Evolutionary conservation across 1,140 invertebrate species (phyloP).

Genomic region (Nasonia longicornis): DNA sequence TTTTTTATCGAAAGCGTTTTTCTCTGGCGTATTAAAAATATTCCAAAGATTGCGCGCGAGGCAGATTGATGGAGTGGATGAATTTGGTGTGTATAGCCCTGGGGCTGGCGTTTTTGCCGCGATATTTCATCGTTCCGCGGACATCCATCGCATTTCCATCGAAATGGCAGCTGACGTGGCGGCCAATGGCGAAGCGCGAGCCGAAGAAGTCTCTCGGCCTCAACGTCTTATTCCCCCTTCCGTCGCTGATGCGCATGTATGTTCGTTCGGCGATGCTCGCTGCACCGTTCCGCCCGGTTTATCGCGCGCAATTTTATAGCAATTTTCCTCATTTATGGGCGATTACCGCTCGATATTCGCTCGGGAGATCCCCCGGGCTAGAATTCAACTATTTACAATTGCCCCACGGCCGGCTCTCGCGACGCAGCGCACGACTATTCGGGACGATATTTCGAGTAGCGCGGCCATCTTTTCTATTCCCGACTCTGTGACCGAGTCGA

Average conservation of each 20-base stretch:
- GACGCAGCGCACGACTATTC: conserved; percentile 23
- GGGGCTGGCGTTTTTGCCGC: conserved; percentile 54
- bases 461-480: conserved; percentile 52
- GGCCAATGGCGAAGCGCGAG: conserved; percentile 51
- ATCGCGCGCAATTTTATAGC: conserved; percentile 68
- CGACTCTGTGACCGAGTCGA: conserved; percentile 49
- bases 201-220: conserved; percentile 27
- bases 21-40: background rate
- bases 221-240: conserved; percentile 41
- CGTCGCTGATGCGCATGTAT: background rate
- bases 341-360: conserved; percentile 61
- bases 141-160: conserved; percentile 67
- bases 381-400: conserved; percentile 39
- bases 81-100: conserved; percentile 49
- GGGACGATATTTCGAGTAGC: conserved; percentile 45
- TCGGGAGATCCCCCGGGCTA: conserved; percentile 47
- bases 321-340: conserved; percentile 67
- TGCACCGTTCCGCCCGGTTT: conserved; percentile 48
- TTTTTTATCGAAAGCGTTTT: background rate
- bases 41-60: background rate
- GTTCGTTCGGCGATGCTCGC: conserved; percentile 3
- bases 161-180: conserved; percentile 64
- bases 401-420: background rate
- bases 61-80: background rate
- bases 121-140: conserved; percentile 66